phyloP scores from a whole-genome alignment of 2,797 vertebrate genomes.

The Octomys mimax region DNA sequence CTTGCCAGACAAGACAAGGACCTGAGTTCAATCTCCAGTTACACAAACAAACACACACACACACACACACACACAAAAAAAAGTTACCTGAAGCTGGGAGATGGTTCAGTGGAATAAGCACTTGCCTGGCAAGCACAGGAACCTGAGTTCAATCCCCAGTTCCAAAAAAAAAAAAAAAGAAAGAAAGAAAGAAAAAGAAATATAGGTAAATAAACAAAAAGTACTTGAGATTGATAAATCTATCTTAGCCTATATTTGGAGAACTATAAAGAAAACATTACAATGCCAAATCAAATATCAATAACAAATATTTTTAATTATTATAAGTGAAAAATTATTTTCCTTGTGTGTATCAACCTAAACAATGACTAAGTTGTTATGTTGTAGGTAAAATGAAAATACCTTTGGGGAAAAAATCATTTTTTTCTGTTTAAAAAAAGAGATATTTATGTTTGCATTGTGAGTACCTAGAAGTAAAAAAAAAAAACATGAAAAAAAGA shows the following conservation, averaged over 20 bases:
- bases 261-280: not conserved
- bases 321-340: not conserved
- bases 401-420: not conserved
- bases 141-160: no score
- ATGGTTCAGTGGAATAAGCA: no score
- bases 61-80: no score
- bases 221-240: not conserved
- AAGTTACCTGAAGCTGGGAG: no score
- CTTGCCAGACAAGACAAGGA: no score
- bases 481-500: no score
- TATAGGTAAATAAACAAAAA: not conserved
- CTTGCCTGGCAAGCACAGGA: no score
- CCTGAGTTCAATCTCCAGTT: no score
- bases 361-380: not conserved
- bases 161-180: accelerated
- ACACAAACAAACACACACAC: no score
- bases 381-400: not conserved
- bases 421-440: not conserved
- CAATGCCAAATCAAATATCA: not conserved
- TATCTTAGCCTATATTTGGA: not conserved
- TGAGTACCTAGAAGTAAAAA: not conserved
- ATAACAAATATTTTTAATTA: not conserved
- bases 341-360: not conserved
- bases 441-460: not conserved
- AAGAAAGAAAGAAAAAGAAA: not conserved